Base-by-base conservation (phyloP, 1,140 invertebrate genomes). In the Streblospio benedicti region DNA sequence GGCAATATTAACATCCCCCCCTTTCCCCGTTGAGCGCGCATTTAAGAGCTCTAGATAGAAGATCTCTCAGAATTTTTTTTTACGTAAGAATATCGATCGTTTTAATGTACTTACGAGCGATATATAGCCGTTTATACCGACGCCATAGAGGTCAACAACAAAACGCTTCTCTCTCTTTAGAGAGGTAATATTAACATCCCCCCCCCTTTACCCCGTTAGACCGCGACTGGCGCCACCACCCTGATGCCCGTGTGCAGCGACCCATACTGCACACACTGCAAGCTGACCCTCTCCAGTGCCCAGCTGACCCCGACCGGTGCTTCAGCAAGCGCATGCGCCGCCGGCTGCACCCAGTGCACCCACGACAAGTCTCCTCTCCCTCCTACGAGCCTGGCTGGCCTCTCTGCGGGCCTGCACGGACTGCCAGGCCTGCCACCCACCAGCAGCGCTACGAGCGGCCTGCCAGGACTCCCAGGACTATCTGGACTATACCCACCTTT, bases 261-360 rank as follows among this genome's bases (percentile, higher is more conserved):
- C 74, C 92, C 93, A 5, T 95, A 92, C 68, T 96, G 93, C 77
- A 90, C 88, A 1, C 91, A 91, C 41, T 96, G 92, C 73, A 91
- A 92, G 67, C 88, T 91, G 71, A 92, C 88, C 61, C 82, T 91
- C 72, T 90, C 93, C 75, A 90, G 86, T 67, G 87, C 70, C 50
- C 75, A 72, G 70, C 62, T 77, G 62, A n/a, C n/a, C n/a, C n/a
- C n/a, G n/a, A n/a, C n/a, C n/a, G n/a, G n/a, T n/a, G n/a, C n/a
- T n/a, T n/a, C n/a, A n/a, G 82, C 87, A 0, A 68, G 68, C 14
- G 94, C 91, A 74, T 92, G 90, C n/a, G 87, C 88, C 16, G 89
- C 89, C 59, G 93, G 91, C 6, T 96, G 93, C 79, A 89, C 90
- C 2, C 92, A 96, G 75, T 97, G 93, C 77, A 91, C 93, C 76